Evolutionary conservation across 2,797 vertebrate genomes (phyloP).

Genomic region (Enteromius thamalakanensis): DNA sequence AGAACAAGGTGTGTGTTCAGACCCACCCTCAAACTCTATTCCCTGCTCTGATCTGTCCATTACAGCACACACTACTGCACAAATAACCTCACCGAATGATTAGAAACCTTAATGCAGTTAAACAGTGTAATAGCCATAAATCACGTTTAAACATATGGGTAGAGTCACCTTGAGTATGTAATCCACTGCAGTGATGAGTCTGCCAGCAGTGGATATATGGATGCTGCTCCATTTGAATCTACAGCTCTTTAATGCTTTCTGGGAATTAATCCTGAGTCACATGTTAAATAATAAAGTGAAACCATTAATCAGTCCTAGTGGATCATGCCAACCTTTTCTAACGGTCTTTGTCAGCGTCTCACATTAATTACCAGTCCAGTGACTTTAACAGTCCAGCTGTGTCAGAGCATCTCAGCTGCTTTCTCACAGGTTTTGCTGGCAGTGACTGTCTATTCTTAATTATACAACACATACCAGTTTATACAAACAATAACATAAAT

Average conservation of each 20-base stretch:
- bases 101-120: neutral
- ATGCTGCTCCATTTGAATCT: neutral
- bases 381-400: slow-evolving; percentile 3
- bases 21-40: neutral
- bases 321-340: neutral
- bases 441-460: neutral
- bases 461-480: neutral
- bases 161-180: slow-evolving; percentile 5
- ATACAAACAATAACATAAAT: neutral
- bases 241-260: neutral
- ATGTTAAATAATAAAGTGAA: slow-evolving; percentile 11
- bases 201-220: neutral
- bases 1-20: slow-evolving; percentile 21
- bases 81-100: neutral
- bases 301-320: slow-evolving; percentile 4
- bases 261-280: slow-evolving; percentile 3
- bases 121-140: slow-evolving; percentile 4
- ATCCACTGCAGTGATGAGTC: neutral
- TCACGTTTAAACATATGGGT: neutral
- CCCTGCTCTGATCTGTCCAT: slow-evolving; percentile 1
- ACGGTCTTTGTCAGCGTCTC: neutral
- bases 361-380: slow-evolving; percentile 3
- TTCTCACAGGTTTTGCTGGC: neutral
- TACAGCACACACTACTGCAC: neutral
- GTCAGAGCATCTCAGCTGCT: neutral